phyloP scores from a whole-genome alignment of 2,888 invertebrate species.

The Netelia melanura region DNA sequence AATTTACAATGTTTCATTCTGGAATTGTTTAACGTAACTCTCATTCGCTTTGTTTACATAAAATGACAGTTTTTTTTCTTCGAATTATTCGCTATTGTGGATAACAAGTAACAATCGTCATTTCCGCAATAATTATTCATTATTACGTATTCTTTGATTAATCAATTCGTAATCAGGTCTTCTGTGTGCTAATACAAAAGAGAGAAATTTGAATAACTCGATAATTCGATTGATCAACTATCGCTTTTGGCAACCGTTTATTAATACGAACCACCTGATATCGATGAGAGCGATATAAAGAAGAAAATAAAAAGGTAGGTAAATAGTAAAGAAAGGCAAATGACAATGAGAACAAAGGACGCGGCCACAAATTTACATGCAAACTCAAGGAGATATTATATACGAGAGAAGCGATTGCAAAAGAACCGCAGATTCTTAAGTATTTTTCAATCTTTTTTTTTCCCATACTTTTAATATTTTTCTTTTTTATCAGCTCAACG shows the following conservation, averaged over 20 bases:
- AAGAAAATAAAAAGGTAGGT: conserved; percentile 9
- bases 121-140: not conserved
- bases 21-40: too few species aligned
- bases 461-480: not conserved
- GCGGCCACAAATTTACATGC: conserved; percentile 39
- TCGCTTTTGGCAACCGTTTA: conserved; percentile 63
- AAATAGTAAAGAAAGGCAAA: conserved; percentile 38
- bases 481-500: not conserved
- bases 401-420: conserved; percentile 11
- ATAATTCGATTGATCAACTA: conserved; percentile 69
- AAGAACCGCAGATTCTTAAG: conserved; percentile 47
- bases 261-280: conserved; percentile 54
- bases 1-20: too few species aligned
- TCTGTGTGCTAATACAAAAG: not conserved
- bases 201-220: conserved; percentile 68
- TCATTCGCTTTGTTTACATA: not conserved
- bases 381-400: conserved; percentile 39
- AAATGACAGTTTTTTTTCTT: not conserved
- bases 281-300: conserved; percentile 8
- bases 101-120: not conserved
- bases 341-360: not conserved
- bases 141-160: not conserved
- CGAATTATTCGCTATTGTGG: not conserved
- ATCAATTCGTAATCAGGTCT: not conserved
- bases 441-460: conserved; percentile 7